Percentiles rank a stretch among this genome's conserved stretches.
phyloP scores from a whole-genome alignment of 2,797 vertebrate species.

The Tinamus major region DNA sequence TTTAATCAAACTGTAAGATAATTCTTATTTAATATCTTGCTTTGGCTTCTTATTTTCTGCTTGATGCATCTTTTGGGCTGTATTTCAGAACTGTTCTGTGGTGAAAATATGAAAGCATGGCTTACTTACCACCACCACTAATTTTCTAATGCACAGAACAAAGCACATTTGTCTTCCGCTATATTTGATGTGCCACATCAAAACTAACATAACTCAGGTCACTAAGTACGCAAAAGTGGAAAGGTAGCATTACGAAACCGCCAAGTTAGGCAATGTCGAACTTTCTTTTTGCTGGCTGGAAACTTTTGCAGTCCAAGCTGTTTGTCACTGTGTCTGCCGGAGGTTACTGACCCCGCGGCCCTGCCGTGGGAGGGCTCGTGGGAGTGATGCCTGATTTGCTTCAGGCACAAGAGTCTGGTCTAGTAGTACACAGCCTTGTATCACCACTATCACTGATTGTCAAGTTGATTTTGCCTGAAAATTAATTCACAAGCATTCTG shows the following conservation, averaged over 20 bases:
- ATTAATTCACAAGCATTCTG: background rate
- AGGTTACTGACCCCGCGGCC: background rate
- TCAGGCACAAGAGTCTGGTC: background rate
- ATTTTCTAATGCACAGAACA: background rate
- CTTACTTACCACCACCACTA: background rate
- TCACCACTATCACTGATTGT: background rate
- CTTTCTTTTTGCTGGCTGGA: background rate
- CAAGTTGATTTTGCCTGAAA: background rate
- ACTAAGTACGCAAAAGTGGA: background rate
- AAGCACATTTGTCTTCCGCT: background rate
- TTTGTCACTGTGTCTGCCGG: rapidly evolving
- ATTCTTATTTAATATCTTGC: background rate
- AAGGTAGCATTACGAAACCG: background rate
- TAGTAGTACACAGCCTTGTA: background rate
- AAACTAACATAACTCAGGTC: background rate
- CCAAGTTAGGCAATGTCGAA: background rate
- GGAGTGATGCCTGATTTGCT: background rate
- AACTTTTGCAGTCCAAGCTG: background rate
- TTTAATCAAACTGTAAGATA: background rate
- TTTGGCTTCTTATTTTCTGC: background rate
- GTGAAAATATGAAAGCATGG: background rate
- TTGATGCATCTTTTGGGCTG: background rate
- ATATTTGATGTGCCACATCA: background rate
- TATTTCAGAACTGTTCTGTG: background rate
- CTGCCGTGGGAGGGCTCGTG: background rate